phyloP scores from a whole-genome alignment of 2,888 invertebrate genomes.

The Balanococcus diminutus region DNA sequence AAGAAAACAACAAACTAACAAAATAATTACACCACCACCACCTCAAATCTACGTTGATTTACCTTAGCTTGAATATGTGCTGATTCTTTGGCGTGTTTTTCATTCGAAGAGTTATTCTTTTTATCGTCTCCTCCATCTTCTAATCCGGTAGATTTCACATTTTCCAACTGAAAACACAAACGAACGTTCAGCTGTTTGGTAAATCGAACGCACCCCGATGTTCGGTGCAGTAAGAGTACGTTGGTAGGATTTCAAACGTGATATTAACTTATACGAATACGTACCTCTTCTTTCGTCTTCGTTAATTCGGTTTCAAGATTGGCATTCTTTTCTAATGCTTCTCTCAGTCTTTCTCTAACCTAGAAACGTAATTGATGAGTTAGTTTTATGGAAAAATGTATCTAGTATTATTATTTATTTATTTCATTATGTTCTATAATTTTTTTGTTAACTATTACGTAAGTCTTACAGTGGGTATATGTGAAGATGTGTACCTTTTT shows the following conservation, averaged over 20 bases:
- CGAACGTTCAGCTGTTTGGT: background rate
- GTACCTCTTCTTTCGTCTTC: slow-evolving; percentile 94
- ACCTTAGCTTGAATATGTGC: slow-evolving; percentile 54
- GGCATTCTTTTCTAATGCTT: slow-evolving; percentile 94
- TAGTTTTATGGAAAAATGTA: background rate
- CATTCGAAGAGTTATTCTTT: slow-evolving; percentile 26
- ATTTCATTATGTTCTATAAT: background rate
- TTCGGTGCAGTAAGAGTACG: background rate
- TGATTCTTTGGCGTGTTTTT: slow-evolving; percentile 45
- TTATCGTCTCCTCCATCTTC: slow-evolving; percentile 46
- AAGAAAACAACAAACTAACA: background rate
- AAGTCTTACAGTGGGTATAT: too few species aligned
- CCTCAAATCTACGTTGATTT: slow-evolving; percentile 18
- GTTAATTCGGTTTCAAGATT: slow-evolving; percentile 95
- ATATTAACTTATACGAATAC: slow-evolving; percentile 58
- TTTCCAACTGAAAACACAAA: slow-evolving; percentile 43
- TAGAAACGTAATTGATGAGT: slow-evolving; percentile 62
- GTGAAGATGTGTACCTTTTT: too few species aligned
- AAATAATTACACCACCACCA: slow-evolving; percentile 31
- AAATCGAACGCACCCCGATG: background rate
- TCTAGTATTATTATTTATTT: background rate
- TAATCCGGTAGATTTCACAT: slow-evolving; percentile 17
- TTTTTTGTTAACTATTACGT: background rate
- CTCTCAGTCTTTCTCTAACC: slow-evolving; percentile 95
- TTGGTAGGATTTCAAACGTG: background rate